phyloP scores from a whole-genome alignment of 2,797 vertebrate genomes.

The Pachyuromys duprasi region DNA sequence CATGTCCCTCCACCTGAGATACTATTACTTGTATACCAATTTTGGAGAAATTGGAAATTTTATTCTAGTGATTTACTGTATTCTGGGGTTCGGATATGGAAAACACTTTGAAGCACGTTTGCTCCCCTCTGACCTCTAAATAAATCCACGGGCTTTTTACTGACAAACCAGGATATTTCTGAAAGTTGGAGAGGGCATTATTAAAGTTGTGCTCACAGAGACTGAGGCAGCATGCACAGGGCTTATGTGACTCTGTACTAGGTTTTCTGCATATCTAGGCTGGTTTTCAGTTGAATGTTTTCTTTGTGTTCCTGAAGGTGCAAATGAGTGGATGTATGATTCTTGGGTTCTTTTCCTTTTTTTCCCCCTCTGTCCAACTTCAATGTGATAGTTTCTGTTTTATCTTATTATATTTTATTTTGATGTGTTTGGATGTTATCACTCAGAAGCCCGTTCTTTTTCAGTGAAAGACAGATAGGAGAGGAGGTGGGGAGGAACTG shows the following conservation, averaged over 20 bases:
- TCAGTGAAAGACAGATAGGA: neutral
- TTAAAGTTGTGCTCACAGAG: neutral
- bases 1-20: neutral
- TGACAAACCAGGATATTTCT: neutral
- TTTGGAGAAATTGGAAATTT: neutral
- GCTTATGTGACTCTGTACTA: neutral
- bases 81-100: neutral
- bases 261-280: neutral
- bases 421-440: neutral
- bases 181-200: neutral
- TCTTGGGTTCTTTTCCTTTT: neutral
- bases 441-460: neutral
- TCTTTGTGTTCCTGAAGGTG: neutral
- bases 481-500: too few relatives aligned
- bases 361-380: neutral
- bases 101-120: neutral
- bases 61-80: neutral
- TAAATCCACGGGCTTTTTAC: neutral
- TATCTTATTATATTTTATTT: neutral
- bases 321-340: too few relatives aligned
- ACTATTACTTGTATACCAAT: neutral
- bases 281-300: neutral
- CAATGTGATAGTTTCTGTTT: neutral
- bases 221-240: neutral
- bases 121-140: conserved; percentile 32